phyloP scores from a whole-genome alignment of 2,113 vertebrate species.

The Eurystomus gularis region DNA sequence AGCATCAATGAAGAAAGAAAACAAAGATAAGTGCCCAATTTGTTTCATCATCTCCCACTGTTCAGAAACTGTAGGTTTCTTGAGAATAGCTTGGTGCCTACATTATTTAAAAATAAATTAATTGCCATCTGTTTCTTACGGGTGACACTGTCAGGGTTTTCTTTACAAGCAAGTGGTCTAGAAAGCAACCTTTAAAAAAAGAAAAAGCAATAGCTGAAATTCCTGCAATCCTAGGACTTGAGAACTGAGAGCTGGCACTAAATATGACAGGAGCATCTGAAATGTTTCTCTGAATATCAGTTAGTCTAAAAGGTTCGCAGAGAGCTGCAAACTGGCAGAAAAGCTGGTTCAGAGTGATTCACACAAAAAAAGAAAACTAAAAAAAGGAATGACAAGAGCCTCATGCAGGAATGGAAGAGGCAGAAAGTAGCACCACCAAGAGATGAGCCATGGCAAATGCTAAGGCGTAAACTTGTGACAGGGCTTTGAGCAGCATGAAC shows the following conservation, averaged over 20 bases:
- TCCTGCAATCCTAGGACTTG: background rate
- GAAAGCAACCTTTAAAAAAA: background rate
- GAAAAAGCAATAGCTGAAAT: background rate
- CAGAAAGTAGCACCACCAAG: background rate
- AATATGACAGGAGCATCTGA: background rate
- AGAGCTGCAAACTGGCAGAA: background rate
- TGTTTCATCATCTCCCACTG: background rate
- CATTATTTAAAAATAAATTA: background rate
- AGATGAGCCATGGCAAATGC: background rate
- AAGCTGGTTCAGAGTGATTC: background rate
- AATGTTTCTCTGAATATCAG: background rate
- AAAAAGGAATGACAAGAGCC: background rate
- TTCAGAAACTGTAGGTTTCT: background rate
- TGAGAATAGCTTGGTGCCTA: background rate
- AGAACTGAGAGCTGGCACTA: background rate
- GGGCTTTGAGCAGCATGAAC: background rate
- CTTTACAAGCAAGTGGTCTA: background rate
- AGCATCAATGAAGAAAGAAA: background rate
- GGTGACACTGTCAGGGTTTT: background rate
- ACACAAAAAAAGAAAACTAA: background rate
- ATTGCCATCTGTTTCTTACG: background rate
- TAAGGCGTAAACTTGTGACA: background rate
- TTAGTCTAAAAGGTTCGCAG: background rate
- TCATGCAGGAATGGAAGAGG: background rate
- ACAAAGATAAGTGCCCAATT: background rate